Evolutionary conservation across 2,888 invertebrate species (phyloP).

Genomic region (Argynnis bischoffii): DNA sequence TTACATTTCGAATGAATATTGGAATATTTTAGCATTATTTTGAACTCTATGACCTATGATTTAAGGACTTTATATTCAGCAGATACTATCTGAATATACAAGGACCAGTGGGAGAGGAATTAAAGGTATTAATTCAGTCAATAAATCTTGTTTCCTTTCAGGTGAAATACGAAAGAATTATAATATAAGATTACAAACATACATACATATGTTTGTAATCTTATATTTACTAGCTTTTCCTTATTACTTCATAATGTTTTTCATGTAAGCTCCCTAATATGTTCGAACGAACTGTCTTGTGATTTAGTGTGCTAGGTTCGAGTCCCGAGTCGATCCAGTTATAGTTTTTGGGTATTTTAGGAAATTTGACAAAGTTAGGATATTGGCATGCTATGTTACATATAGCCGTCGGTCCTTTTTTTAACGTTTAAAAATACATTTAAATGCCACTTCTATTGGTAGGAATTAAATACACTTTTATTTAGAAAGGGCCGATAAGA

Average conservation of each 20-base stretch:
- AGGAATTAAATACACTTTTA: no score
- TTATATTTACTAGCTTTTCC: neutral
- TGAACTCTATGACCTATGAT: neutral
- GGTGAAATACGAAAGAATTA: conserved; percentile 7
- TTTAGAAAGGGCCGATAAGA: no score
- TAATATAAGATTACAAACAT: no score
- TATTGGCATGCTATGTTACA: no score
- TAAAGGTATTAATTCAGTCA: conserved; percentile 19
- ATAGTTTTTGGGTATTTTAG: no score
- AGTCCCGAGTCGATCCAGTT: no score
- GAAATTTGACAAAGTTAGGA: no score
- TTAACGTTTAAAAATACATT: no score
- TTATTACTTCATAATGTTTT: neutral
- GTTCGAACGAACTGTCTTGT: no score
- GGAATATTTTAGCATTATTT: neutral
- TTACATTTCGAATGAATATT: neutral
- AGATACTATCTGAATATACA: conserved; percentile 8
- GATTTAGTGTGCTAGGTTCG: no score
- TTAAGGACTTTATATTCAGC: neutral
- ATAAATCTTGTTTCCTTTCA: conserved; percentile 14
- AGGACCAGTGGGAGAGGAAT: conserved; percentile 15
- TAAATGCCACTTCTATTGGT: no score
- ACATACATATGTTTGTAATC: neutral
- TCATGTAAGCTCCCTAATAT: neutral
- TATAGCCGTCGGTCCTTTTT: no score